These are phyloP conservation scores for Lasioglossum vierecki DNA, from an alignment of 2,888 invertebrate genomes.

Conservation along the genomic window DNA sequence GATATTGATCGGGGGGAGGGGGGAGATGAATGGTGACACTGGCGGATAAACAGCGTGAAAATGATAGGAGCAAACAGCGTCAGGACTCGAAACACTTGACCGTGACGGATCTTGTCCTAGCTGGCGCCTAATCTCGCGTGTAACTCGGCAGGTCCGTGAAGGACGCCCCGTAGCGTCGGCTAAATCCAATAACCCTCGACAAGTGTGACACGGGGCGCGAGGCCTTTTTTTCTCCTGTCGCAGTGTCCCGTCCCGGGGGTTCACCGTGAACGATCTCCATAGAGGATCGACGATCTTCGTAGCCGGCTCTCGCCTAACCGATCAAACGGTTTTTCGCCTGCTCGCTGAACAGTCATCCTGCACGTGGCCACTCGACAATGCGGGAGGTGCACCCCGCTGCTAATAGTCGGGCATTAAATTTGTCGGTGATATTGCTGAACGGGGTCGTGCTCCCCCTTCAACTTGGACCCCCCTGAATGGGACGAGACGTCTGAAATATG, in stretches of 20 bases:
- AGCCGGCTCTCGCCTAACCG: constrained; percentile 40
- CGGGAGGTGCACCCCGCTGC: constrained; percentile 75
- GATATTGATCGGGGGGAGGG: neutral
- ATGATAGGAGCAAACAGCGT: constrained; percentile 27
- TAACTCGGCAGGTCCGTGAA: constrained; percentile 80
- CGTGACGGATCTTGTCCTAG: constrained; percentile 75
- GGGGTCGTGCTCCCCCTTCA: constrained; percentile 65
- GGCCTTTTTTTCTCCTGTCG: constrained; percentile 57
- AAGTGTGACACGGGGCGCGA: constrained; percentile 77
- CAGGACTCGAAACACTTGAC: constrained; percentile 76
- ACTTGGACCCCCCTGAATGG: constrained; percentile 50
- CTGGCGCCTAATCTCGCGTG: constrained; percentile 80
- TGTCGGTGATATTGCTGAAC: constrained; percentile 81
- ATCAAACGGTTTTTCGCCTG: constrained; percentile 62
- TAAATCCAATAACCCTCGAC: constrained; percentile 82
- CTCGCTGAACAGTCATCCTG: constrained; percentile 64
- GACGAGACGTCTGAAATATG: constrained; percentile 65
- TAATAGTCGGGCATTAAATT: constrained; percentile 83
- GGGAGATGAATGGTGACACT: neutral
- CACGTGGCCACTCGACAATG: constrained; percentile 81
- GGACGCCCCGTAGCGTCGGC: constrained; percentile 68
- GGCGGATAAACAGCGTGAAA: constrained; percentile 1
- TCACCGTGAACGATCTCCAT: constrained; percentile 2
- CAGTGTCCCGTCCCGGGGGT: neutral
- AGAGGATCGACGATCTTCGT: constrained; percentile 13